Conservation (phyloP, 2,113 vertebrate genomes). For the Poeciliopsis turrubarensis region DNA sequence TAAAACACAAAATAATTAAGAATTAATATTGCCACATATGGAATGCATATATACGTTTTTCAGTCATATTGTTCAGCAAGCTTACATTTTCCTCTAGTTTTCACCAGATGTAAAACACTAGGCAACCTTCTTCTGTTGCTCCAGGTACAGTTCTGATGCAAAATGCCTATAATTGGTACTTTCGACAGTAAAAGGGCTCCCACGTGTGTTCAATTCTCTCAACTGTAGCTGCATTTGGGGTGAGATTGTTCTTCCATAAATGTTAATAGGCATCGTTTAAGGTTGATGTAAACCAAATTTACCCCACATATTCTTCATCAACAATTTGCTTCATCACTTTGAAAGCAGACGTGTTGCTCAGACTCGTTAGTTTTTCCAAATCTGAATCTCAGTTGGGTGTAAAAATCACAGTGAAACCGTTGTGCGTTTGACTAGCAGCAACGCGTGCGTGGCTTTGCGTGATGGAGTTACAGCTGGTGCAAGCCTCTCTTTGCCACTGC, state of each 20-base stretch:
- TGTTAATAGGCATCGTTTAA: not conserved
- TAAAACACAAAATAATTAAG: too few species aligned
- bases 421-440: not conserved
- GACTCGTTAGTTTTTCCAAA: not conserved
- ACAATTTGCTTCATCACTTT: not conserved
- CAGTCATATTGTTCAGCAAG: not conserved
- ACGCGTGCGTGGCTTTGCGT: not conserved
- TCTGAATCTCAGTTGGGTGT: not conserved
- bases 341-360: not conserved
- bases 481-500: slow-evolving; percentile 6
- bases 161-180: not conserved
- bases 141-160: not conserved
- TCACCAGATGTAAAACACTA: not conserved
- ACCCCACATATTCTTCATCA: not conserved
- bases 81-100: not conserved
- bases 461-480: slow-evolving; percentile 34
- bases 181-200: not conserved
- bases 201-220: not conserved
- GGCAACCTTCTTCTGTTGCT: not conserved
- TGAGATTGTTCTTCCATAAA: not conserved
- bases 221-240: not conserved
- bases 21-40: too few species aligned
- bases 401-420: not conserved
- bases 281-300: not conserved
- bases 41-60: not conserved